phyloP scores from a whole-genome alignment of 2,113 vertebrate genomes.

The Panurus biarmicus region DNA sequence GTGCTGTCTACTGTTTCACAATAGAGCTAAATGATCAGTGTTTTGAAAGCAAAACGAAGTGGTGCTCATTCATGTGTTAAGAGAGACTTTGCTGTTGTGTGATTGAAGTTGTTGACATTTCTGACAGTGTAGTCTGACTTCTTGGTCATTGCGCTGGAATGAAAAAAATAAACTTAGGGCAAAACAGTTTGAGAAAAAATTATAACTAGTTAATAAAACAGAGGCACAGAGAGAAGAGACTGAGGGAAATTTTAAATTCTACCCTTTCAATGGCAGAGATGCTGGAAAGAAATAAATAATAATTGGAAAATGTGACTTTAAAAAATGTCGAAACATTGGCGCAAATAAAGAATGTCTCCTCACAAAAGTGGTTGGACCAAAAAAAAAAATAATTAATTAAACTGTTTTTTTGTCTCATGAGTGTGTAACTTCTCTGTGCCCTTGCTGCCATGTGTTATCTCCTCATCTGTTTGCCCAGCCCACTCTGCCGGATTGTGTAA shows the following conservation, averaged over 20 bases:
- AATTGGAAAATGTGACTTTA: background rate
- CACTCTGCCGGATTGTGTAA: background rate
- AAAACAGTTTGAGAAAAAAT: background rate
- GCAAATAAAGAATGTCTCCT: background rate
- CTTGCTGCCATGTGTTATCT: background rate
- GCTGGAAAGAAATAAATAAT: background rate
- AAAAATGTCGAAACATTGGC: background rate
- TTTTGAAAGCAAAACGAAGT: conserved; percentile 20
- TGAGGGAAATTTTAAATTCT: background rate
- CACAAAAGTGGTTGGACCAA: background rate
- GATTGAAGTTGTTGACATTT: background rate
- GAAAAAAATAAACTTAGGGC: background rate
- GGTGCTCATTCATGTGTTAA: background rate
- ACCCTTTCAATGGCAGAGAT: background rate
- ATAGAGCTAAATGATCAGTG: background rate
- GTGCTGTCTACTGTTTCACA: background rate
- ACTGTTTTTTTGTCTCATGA: background rate
- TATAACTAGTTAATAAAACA: background rate
- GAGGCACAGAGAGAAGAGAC: background rate
- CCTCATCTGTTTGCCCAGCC: background rate
- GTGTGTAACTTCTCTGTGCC: background rate
- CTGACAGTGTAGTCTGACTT: background rate
- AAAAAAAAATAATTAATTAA: background rate
- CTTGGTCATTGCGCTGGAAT: background rate
- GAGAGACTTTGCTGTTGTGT: background rate